Evolutionary conservation across 2,113 vertebrate species (phyloP), one percentile per base, ranked within the genome.

Genomic region (Chamaetylas fuelleborni): DNA sequence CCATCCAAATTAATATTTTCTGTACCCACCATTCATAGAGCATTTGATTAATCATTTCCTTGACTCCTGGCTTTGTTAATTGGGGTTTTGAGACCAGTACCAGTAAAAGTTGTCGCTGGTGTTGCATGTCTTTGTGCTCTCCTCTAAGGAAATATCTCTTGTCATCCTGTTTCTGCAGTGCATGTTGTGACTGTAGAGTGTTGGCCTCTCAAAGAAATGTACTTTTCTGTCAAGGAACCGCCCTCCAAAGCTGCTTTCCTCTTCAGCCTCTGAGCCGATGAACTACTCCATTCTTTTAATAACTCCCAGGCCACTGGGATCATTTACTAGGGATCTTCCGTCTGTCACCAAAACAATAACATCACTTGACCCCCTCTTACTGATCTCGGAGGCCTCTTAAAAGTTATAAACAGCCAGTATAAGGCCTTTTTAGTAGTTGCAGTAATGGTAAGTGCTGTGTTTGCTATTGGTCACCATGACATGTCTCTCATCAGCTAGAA

Each of bases 271-370:
- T 93, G 69, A 88, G 31, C 80, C 62, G 48, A 94, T 94, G 67
- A 93, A 95, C 26, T 88, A 62, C 88, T 96, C 43, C 7, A 5
- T 86, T 92, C 80, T 94, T 95, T 70, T 78, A 96, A 93, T 78
- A 92, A 92, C 92, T 94, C 94, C 72, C 88, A 71, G 80, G 77
- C 88, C 51, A 51, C 24, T 40, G 74, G 47, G 43, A 96, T 97
- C 86, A 91, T 90, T 97, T 95, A 96, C 86, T 88, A 81, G 91
- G 69, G 80, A 95, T 96, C 94, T 96, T 96, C 86, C 14, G 24
- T 91, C 95, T 95, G 95, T 97, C 96, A 95, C 86, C 94, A 97
- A 90, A 97, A 96, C 96, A 97, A 95, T 97, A 97, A 96, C 96
- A 97, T 96, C 86, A 96, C 96, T 97, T 97, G 95, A 97, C 96